phyloP scores from a whole-genome alignment of 2,113 vertebrate species.

The Dicaeum eximium region DNA sequence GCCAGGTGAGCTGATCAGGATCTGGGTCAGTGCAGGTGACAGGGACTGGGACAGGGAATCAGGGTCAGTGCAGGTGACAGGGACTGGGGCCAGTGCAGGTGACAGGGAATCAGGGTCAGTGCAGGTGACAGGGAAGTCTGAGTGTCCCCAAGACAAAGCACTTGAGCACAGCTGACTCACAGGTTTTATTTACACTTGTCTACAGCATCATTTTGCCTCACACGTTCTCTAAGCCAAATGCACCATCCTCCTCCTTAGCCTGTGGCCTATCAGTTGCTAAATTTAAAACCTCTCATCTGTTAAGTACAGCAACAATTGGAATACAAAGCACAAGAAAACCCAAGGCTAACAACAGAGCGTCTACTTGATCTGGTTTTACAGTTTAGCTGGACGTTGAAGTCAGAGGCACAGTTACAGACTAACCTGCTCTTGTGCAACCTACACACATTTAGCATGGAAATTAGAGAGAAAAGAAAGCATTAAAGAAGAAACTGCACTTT shows the following conservation, averaged over 20 bases:
- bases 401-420: constrained; percentile 78
- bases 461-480: constrained; percentile 58
- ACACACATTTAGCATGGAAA: constrained; percentile 67
- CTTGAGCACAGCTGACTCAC: constrained; percentile 62
- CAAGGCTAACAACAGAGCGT: constrained; percentile 67
- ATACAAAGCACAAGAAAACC: constrained; percentile 75
- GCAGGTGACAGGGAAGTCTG: rapidly evolving
- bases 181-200: constrained; percentile 82
- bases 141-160: constrained; percentile 47
- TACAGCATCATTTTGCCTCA: constrained; percentile 73
- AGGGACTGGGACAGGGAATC: background rate
- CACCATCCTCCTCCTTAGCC: constrained; percentile 59
- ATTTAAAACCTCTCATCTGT: constrained; percentile 63
- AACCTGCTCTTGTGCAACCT: constrained; percentile 75
- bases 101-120: rapidly evolving
- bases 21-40: background rate
- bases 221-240: constrained; percentile 70
- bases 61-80: background rate
- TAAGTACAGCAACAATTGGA: constrained; percentile 72
- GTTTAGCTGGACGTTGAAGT: constrained; percentile 64
- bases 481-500: constrained; percentile 50
- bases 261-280: constrained; percentile 59
- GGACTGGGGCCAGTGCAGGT: background rate
- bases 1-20: background rate
- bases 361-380: constrained; percentile 66